phyloP scores from a whole-genome alignment of 2,888 invertebrate species.

The Melinaea menophilus region DNA sequence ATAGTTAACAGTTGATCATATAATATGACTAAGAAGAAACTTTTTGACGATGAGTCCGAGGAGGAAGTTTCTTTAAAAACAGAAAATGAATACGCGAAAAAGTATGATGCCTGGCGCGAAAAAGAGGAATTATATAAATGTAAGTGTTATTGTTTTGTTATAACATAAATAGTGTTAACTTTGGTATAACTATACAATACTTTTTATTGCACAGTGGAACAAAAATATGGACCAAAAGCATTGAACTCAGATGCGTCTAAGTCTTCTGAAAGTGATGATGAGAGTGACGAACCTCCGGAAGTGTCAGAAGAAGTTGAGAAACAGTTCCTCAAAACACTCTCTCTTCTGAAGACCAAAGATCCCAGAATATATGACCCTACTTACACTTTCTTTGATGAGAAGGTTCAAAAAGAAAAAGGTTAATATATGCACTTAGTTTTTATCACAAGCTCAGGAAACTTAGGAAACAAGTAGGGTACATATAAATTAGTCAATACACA shows the following conservation, averaged over 20 bases:
- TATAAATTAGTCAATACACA: no score
- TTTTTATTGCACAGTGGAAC: slow-evolving; percentile 78
- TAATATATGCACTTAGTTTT: background rate
- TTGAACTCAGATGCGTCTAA: slow-evolving; percentile 62
- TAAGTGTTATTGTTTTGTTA: slow-evolving; percentile 54
- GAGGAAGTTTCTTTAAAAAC: slow-evolving; percentile 80
- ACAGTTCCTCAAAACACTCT: slow-evolving; percentile 91
- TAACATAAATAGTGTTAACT: background rate
- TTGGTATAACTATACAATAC: no score
- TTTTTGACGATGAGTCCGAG: slow-evolving; percentile 78
- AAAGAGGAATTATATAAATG: slow-evolving; percentile 91
- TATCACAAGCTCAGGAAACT: no score
- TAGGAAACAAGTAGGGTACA: no score
- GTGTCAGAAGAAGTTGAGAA: slow-evolving; percentile 84
- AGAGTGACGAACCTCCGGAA: slow-evolving; percentile 79
- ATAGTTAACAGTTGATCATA: background rate
- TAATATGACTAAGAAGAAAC: slow-evolving; percentile 44
- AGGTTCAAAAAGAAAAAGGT: slow-evolving; percentile 70
- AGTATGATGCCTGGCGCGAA: slow-evolving; percentile 89
- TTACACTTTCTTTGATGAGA: slow-evolving; percentile 81
- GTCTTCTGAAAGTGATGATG: slow-evolving; percentile 80
- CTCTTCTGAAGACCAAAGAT: slow-evolving; percentile 91
- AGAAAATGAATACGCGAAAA: slow-evolving; percentile 89
- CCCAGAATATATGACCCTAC: slow-evolving; percentile 91
- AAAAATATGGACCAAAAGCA: slow-evolving; percentile 82